Evolutionary conservation across 2,888 invertebrate species (phyloP).

Genomic region (Ypsolopha scabrella): DNA sequence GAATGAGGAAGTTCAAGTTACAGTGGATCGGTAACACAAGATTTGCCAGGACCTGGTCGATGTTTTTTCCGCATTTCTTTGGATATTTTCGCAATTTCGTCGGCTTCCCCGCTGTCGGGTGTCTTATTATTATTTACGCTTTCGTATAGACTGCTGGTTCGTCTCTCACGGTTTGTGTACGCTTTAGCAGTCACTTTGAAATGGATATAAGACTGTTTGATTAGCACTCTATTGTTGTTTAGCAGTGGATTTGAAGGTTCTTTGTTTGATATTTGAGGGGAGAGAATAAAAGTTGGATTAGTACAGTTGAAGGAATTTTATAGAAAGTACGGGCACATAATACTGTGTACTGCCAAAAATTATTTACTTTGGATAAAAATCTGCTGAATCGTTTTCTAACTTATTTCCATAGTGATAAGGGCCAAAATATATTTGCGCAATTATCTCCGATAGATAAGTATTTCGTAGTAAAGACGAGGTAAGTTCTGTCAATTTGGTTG

Average conservation of each 20-base stretch:
- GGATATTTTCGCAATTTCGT: constrained; percentile 29
- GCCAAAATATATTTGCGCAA: too few species aligned
- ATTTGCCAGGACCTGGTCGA: constrained; percentile 31
- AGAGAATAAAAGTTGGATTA: neutral
- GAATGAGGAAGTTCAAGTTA: constrained; percentile 15
- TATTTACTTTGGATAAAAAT: too few species aligned
- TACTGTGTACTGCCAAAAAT: too few species aligned
- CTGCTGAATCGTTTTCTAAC: too few species aligned
- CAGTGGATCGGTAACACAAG: constrained; percentile 18
- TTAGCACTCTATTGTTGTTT: constrained; percentile 16
- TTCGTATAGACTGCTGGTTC: constrained; percentile 15
- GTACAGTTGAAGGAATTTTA: neutral
- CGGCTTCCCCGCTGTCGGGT: constrained; percentile 14
- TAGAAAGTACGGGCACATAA: too few species aligned
- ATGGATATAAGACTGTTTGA: constrained; percentile 18
- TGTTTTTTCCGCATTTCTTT: constrained; percentile 32
- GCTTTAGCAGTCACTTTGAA: constrained; percentile 14
- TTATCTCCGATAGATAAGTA: too few species aligned
- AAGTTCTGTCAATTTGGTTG: too few species aligned
- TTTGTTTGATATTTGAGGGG: neutral
- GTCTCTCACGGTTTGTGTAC: constrained; percentile 14
- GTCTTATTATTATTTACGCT: constrained; percentile 25
- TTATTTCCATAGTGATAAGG: too few species aligned
- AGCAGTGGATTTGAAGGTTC: neutral
- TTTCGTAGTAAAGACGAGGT: too few species aligned